Evolutionary conservation across 2,797 vertebrate genomes (phyloP).

Genomic region (Poeciliopsis paucimaculata): DNA sequence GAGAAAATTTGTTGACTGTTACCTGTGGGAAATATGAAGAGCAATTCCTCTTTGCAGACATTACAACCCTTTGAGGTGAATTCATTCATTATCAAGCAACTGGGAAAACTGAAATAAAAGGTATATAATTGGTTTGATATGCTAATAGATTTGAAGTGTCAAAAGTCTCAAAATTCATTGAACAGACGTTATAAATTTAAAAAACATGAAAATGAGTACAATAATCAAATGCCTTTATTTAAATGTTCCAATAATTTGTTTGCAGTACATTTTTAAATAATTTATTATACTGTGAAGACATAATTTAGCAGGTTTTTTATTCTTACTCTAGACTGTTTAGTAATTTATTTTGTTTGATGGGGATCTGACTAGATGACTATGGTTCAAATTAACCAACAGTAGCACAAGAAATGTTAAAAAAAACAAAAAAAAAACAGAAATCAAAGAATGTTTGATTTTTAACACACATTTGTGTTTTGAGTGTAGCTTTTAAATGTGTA

Average conservation of each 20-base stretch:
- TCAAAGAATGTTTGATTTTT: no score
- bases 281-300: background rate
- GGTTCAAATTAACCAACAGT: no score
- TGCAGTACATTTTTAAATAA: background rate
- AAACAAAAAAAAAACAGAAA: no score
- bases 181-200: background rate
- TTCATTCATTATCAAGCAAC: background rate
- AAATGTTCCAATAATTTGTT: background rate
- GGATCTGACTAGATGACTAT: background rate
- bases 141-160: no score
- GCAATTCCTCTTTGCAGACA: background rate
- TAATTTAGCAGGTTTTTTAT: background rate
- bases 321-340: background rate
- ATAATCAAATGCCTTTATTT: background rate
- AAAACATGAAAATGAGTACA: background rate
- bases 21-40: background rate
- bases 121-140: background rate
- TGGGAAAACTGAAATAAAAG: background rate
- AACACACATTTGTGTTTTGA: no score
- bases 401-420: no score
- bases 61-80: background rate
- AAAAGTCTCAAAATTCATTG: background rate
- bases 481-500: no score
- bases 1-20: background rate
- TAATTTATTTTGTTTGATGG: background rate